Conservation (phyloP, 2,888 invertebrate species). For the Cryptocephalus moraei region DNA sequence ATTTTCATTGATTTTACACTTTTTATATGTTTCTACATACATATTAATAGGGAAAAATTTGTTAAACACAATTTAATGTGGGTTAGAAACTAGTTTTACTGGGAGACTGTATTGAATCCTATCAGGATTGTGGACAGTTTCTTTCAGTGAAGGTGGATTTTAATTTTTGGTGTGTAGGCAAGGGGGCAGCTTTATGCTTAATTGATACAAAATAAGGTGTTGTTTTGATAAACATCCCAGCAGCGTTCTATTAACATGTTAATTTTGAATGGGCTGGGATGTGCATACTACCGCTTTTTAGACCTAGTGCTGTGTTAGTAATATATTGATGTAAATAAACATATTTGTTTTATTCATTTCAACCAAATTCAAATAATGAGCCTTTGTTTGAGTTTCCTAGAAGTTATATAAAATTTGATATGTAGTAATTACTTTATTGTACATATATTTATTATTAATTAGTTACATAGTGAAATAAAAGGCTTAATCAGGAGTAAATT, state of each 20-base stretch:
- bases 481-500: too few relatives aligned
- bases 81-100: conserved; percentile 7
- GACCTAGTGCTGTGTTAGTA: conserved; percentile 16
- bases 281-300: conserved; percentile 18
- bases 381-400: too few relatives aligned
- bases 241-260: conserved; percentile 12
- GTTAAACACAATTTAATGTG: conserved; percentile 18
- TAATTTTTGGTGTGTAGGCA: conserved; percentile 27
- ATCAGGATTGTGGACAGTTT: too few relatives aligned
- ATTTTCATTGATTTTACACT: conserved; percentile 1
- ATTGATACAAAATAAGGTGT: conserved; percentile 15
- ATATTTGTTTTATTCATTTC: too few relatives aligned
- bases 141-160: background rate
- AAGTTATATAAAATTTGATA: too few relatives aligned
- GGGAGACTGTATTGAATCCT: too few relatives aligned
- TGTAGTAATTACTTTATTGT: too few relatives aligned
- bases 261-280: conserved; percentile 15
- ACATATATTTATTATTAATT: too few relatives aligned
- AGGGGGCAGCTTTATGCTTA: conserved; percentile 38
- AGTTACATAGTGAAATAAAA: too few relatives aligned
- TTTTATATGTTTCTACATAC: too few relatives aligned
- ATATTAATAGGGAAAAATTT: conserved; percentile 16
- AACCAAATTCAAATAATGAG: too few relatives aligned
- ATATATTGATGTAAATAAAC: too few relatives aligned
- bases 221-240: conserved; percentile 17